phyloP scores from a whole-genome alignment of 2,797 vertebrate species.

The Geotrypetes seraphini region DNA sequence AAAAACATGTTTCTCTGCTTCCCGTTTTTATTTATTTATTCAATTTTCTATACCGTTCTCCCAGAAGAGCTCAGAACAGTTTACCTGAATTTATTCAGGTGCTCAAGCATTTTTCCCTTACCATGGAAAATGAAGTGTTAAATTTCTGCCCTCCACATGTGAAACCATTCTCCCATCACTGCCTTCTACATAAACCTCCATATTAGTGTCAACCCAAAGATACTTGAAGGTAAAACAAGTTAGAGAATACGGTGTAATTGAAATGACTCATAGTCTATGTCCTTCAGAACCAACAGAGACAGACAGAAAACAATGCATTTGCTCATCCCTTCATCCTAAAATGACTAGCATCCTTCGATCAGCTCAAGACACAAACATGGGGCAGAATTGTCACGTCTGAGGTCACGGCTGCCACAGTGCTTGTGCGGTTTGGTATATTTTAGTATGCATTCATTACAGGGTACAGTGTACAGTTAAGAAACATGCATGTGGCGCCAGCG shows the following conservation, averaged over 20 bases:
- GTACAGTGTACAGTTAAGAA: slow-evolving; percentile 76
- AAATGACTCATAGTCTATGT: background rate
- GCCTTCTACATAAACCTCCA: no score
- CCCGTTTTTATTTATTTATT: no score
- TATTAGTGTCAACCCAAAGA: background rate
- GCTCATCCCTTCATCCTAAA: slow-evolving; percentile 5
- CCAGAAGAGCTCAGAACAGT: no score
- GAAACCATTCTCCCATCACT: no score
- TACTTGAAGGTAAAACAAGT: background rate
- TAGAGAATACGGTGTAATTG: background rate
- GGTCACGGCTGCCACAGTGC: slow-evolving; percentile 52
- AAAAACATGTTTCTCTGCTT: no score
- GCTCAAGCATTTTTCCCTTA: no score
- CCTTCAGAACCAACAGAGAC: background rate
- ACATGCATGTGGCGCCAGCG: slow-evolving; percentile 74
- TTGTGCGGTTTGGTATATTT: slow-evolving; percentile 73
- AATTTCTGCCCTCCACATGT: no score
- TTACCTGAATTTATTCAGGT: no score
- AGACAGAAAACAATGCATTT: background rate
- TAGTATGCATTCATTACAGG: slow-evolving; percentile 85
- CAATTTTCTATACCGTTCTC: no score
- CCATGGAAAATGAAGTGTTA: no score
- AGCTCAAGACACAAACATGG: slow-evolving; percentile 24
- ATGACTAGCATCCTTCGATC: slow-evolving; percentile 22
- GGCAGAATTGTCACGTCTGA: slow-evolving; percentile 53